Percentiles rank a stretch among this genome's conserved stretches.
phyloP scores from a whole-genome alignment of 2,888 invertebrate species.

The Adelphocoris suturalis region DNA sequence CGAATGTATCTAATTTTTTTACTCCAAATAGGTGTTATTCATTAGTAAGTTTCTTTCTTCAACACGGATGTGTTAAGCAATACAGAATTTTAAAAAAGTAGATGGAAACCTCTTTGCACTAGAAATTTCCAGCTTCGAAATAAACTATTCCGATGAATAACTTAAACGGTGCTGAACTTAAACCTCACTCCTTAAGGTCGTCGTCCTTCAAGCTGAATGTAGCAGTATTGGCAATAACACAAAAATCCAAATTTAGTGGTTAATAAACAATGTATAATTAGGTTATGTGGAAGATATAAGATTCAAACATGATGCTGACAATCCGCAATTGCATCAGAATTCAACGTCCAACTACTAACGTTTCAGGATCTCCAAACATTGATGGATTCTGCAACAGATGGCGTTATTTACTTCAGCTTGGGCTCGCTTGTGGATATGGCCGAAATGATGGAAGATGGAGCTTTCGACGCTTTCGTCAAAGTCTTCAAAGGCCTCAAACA shows the following conservation, averaged over 20 bases:
- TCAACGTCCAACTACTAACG: too few species aligned
- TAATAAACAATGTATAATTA: conserved; percentile 80
- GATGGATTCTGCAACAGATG: conserved; percentile 51
- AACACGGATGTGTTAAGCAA: too few species aligned
- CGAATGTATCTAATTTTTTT: too few species aligned
- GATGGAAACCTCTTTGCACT: too few species aligned
- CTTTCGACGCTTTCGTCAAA: conserved; percentile 50
- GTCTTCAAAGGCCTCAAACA: conserved; percentile 85
- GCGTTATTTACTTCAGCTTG: conserved; percentile 55
- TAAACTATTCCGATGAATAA: too few species aligned
- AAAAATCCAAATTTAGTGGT: conserved; percentile 81
- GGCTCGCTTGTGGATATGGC: conserved; percentile 30
- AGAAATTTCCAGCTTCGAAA: too few species aligned
- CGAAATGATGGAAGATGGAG: neutral
- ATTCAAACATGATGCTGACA: conserved; percentile 76
- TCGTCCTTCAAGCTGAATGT: conserved; percentile 79
- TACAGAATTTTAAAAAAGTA: too few species aligned
- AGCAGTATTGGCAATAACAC: conserved; percentile 77
- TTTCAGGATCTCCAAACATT: conserved; percentile 51
- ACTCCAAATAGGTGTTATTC: too few species aligned
- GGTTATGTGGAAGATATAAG: too few species aligned
- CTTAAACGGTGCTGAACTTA: too few species aligned
- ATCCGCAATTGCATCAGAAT: conserved; percentile 78
- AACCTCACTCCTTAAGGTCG: too few species aligned
- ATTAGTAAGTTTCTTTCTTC: too few species aligned